Evolutionary conservation across 2,113 vertebrate genomes (phyloP), one percentile per base, ranked within the genome.

Genomic region (Oncorhynchus keta): DNA sequence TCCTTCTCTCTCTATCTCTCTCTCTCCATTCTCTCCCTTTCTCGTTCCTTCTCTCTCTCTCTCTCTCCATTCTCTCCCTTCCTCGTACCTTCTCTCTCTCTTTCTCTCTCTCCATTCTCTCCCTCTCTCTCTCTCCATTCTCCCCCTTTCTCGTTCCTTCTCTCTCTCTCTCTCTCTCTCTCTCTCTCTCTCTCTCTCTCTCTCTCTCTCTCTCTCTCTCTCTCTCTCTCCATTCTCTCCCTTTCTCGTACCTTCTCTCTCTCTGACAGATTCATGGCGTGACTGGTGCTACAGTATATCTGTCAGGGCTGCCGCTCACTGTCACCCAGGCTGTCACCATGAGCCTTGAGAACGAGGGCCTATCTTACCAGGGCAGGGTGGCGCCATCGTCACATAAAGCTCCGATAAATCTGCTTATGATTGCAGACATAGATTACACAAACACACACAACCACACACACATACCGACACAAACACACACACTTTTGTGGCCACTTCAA

Each of bases 241-340:
- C 70, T 68, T 12, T 12, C 24, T 64, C 35, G 9, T 24, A 24
- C 35, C 12, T 18, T 48, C n/a, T 8, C 18, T 62, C 48, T 62
- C 59, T 48, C 48, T 78, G 79, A 83, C 79, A 75, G 62, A 74
- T 84, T 78, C 4, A n/a, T 28, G 79, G 39, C 30, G 65, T 74
- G 61, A 72, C 69, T 74, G 73, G 77, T 64, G 49, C 62, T 3
- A 24, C 4, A 35, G 35, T 35, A 35, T 65, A 66, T 12, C 55
- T 67, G 84, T 85, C 83, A 85, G 85, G 81, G 76, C 49, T 68
- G 74, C 79, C 83, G 84, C 86, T 87, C 85, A 84, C 81, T 89
- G 84, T 86, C 80, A 74, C 1, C 8, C 2, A 51, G 64, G 24
- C 62, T 45, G 9, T 66, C 62, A 73, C 55, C 55, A 0, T 1